These are phyloP conservation scores for Pholis gunnellus DNA, from an alignment of 2,113 vertebrate species.

Conservation along the genomic window DNA sequence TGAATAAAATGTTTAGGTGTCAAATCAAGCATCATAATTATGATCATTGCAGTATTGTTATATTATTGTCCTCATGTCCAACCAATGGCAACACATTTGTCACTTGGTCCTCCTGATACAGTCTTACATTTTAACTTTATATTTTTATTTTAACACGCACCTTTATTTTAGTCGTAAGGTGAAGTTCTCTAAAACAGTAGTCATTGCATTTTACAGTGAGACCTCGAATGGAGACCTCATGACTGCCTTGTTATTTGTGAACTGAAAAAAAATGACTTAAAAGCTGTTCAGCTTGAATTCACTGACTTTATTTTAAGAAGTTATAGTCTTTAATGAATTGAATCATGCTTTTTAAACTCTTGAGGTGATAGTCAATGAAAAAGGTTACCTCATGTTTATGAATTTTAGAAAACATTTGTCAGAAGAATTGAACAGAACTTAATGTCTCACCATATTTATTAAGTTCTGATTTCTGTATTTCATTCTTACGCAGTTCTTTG, in stretches of 20 bases:
- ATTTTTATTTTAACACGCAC: background rate
- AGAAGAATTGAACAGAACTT: background rate
- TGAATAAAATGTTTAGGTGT: background rate
- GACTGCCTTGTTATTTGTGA: background rate
- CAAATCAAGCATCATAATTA: background rate
- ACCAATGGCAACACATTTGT: background rate
- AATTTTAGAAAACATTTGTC: background rate
- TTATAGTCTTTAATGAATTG: background rate
- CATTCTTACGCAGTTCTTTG: background rate
- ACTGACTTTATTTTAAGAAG: background rate
- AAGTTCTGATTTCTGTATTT: background rate
- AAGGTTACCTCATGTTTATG: background rate
- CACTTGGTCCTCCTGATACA: background rate
- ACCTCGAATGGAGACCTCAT: background rate
- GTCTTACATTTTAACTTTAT: background rate
- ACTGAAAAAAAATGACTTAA: background rate
- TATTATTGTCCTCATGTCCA: background rate
- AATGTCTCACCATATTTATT: background rate
- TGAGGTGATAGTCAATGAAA: background rate
- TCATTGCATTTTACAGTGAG: background rate
- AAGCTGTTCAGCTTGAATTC: background rate
- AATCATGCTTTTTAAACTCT: background rate
- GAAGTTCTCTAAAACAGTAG: background rate
- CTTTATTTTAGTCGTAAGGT: background rate
- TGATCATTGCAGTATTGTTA: background rate